Conservation (phyloP, 2,888 invertebrate genomes). For the Parnassius orleans region DNA sequence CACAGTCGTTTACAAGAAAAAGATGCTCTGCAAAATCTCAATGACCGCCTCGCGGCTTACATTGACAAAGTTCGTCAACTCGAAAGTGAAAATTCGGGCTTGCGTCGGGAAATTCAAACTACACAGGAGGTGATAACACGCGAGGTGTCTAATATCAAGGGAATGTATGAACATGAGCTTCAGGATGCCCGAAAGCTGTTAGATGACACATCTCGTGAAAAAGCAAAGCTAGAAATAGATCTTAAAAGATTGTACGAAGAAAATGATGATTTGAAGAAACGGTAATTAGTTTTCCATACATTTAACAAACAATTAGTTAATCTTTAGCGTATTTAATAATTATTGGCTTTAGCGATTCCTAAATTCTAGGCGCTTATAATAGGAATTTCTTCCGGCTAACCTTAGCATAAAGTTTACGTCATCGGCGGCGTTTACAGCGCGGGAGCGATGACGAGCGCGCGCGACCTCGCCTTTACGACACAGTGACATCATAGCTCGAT, state of each 20-base stretch:
- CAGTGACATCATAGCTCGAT: conserved; percentile 77
- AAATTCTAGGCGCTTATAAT: conserved; percentile 7
- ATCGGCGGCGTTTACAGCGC: conserved; percentile 65
- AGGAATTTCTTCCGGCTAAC: conserved; percentile 63
- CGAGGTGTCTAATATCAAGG: conserved; percentile 94
- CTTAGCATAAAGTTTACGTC: conserved; percentile 75
- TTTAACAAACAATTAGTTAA: background rate
- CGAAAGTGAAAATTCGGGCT: conserved; percentile 94
- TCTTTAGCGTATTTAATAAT: background rate
- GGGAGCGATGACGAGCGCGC: conserved; percentile 67
- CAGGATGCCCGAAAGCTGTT: conserved; percentile 93
- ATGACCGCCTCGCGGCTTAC: conserved; percentile 97
- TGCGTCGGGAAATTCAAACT: conserved; percentile 91
- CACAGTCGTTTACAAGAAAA: conserved; percentile 96
- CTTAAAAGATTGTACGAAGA: conserved; percentile 92
- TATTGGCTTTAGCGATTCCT: background rate
- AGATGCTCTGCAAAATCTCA: conserved; percentile 94
- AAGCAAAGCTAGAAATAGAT: conserved; percentile 96
- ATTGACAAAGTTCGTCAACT: conserved; percentile 96
- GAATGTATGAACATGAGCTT: conserved; percentile 95
- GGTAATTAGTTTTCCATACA: conserved; percentile 71
- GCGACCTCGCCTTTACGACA: conserved; percentile 79
- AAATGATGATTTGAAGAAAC: conserved; percentile 89
- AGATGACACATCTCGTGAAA: conserved; percentile 95
- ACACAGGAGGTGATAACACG: conserved; percentile 92